Conservation (phyloP, 2,797 vertebrate genomes). For the Apodemus agrarius region DNA sequence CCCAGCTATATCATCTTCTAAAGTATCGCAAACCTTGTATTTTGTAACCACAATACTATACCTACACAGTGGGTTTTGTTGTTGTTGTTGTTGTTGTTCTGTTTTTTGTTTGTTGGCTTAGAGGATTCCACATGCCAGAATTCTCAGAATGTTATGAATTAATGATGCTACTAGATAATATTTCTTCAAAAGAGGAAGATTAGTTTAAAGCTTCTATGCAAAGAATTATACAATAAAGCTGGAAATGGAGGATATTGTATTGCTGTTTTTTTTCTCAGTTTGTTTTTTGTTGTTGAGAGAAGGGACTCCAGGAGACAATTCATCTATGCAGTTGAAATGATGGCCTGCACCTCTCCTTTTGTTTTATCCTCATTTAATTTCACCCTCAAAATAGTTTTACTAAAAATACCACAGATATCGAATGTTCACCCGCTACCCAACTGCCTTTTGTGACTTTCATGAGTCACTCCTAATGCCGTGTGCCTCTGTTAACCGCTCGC, state of each 20-base stretch:
- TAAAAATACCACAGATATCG: background rate
- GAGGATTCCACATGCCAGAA: background rate
- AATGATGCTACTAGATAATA: background rate
- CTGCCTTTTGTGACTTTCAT: background rate
- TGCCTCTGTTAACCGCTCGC: background rate
- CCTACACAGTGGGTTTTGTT: background rate
- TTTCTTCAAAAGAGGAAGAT: background rate
- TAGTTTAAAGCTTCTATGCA: background rate
- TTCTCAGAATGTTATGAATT: background rate
- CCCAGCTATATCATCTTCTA: background rate
- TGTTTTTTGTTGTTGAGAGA: background rate
- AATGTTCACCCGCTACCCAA: background rate
- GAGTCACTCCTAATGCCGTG: background rate
- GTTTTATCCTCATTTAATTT: conserved; percentile 12
- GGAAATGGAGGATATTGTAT: background rate
- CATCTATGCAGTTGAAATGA: background rate
- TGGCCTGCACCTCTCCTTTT: background rate
- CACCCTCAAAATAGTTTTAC: conserved; percentile 35
- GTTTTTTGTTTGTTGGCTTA: background rate
- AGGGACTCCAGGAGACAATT: background rate
- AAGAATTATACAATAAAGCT: background rate
- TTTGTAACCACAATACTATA: background rate
- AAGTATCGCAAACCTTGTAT: background rate
- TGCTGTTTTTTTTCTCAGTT: background rate
- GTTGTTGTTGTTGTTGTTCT: background rate